phyloP scores from a whole-genome alignment of 2,888 invertebrate species.

The Plusia festucae region DNA sequence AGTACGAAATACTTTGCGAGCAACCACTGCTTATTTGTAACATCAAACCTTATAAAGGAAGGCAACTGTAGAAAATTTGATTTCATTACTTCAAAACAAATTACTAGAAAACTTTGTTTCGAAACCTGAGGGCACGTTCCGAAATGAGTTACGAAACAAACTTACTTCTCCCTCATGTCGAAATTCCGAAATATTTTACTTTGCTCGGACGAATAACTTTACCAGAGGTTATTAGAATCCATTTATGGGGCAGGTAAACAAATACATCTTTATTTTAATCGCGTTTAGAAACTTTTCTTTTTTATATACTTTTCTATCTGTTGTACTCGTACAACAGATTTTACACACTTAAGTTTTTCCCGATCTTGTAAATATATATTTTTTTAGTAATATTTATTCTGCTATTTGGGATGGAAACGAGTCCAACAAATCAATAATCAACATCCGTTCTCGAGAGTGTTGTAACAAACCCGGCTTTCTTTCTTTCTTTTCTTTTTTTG shows the following conservation, averaged over 20 bases:
- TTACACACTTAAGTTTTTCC: too few species aligned
- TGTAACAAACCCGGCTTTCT: too few species aligned
- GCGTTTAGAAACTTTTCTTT: background rate
- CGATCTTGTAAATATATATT: too few species aligned
- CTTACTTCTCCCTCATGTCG: conserved; percentile 15
- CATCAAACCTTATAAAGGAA: conserved; percentile 11
- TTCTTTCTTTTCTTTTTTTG: too few species aligned
- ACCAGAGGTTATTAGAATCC: conserved; percentile 21
- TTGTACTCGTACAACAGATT: too few species aligned
- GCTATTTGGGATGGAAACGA: too few species aligned
- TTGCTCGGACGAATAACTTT: conserved; percentile 24
- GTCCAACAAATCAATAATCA: too few species aligned
- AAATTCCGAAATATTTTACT: conserved; percentile 27
- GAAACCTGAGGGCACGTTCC: conserved; percentile 43
- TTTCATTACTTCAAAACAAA: conserved; percentile 34
- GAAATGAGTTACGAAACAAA: conserved; percentile 51
- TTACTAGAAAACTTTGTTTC: conserved; percentile 23
- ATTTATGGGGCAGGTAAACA: conserved; percentile 10
- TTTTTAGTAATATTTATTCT: background rate
- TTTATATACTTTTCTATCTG: background rate
- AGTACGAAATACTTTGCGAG: background rate
- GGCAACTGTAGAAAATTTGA: conserved; percentile 29
- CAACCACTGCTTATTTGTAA: background rate
- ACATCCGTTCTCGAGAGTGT: too few species aligned
- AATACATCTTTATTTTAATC: conserved; percentile 8